Base-by-base conservation (phyloP, 64 coral and sea anemone species). In the Montipora foliosa region DNA sequence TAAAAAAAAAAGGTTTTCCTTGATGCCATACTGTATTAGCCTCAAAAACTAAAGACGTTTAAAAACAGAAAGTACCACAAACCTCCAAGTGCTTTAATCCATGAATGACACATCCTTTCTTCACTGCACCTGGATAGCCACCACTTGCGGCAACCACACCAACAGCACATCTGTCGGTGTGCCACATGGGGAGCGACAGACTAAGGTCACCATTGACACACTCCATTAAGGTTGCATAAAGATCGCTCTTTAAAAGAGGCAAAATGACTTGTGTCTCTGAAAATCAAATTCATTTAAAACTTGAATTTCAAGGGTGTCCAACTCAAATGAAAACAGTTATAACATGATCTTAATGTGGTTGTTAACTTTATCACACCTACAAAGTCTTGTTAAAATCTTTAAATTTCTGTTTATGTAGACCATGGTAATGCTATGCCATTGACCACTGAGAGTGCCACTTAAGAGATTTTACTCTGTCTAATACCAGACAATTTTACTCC, bases 211-310 rank as follows among this genome's bases (percentile, higher is more conserved):
- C 97, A 85, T 82, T 98, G 1, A 94, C 97, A 92, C 94, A 95
- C 10, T 95, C 97, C 97, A 98, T 94, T 57, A 98, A 88, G 9
- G 91, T 92, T 20, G 97, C 97, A 76, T 95, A 95, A 16, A 98
- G 79, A 58, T 98, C 97, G 53, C 91, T 94, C 17, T 82, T 84
- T 47, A 98, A 58, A 44, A 98, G 84, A 5, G 97, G 97, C 59
- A 98, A 10, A 79, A 98, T 93, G 5, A 93, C 83, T 88, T 98
- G 96, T n/a, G 94, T 94, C 60, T 98, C 96, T 98, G 79, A 20
- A 82, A 49, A 15, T n/a, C 90, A 49, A 80, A 29, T 8, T 8
- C 6, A 57, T 37, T 37, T 37, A 37, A 37, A 6, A 57, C 6
- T 57, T 0, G 11, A 57, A 8, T 57, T 57, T 8, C 53, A 57